A percentile compares a stretch with the other conserved stretches of the same genome.
phyloP scores from a whole-genome alignment of 1,140 invertebrate genomes.

The Drosophila bocki region DNA sequence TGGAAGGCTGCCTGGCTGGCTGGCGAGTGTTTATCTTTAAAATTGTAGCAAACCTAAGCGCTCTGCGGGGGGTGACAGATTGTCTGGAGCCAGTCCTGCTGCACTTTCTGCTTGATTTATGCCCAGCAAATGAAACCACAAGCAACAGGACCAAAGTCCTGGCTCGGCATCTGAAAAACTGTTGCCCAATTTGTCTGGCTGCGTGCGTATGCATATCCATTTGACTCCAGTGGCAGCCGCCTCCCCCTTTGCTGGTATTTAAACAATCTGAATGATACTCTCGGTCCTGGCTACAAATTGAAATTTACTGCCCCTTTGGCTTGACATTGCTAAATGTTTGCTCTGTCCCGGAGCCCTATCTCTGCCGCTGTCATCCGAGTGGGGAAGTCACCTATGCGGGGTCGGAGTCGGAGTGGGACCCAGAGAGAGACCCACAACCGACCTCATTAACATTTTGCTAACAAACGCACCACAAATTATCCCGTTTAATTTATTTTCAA shows the following conservation, averaged over 20 bases:
- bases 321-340: conserved; percentile 49
- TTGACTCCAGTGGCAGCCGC: conserved; percentile 8
- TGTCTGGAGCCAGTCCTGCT: conserved; percentile 19
- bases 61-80: conserved; percentile 29
- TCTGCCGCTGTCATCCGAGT: conserved; percentile 20
- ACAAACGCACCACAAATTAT: conserved; percentile 74
- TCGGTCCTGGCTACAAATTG: conserved; percentile 55
- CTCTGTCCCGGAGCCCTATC: conserved; percentile 22
- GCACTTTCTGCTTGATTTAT: conserved; percentile 70
- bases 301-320: conserved; percentile 54
- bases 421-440: conserved; percentile 1
- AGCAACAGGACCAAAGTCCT: conserved; percentile 25
- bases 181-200: conserved; percentile 63
- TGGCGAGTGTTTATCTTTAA: conserved; percentile 69
- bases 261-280: conserved; percentile 57
- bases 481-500: conserved; percentile 54
- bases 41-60: conserved; percentile 54
- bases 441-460: conserved; percentile 57
- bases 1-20: conserved; percentile 1
- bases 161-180: conserved; percentile 46
- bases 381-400: conserved; percentile 22
- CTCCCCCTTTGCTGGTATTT: conserved; percentile 50
- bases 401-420: background rate
- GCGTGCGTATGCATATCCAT: conserved; percentile 37
- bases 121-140: conserved; percentile 66